Evolutionary conservation across 2,797 vertebrate genomes (phyloP), one percentile per base, ranked within the genome.

Genomic region (Lithobates sylvaticus): DNA sequence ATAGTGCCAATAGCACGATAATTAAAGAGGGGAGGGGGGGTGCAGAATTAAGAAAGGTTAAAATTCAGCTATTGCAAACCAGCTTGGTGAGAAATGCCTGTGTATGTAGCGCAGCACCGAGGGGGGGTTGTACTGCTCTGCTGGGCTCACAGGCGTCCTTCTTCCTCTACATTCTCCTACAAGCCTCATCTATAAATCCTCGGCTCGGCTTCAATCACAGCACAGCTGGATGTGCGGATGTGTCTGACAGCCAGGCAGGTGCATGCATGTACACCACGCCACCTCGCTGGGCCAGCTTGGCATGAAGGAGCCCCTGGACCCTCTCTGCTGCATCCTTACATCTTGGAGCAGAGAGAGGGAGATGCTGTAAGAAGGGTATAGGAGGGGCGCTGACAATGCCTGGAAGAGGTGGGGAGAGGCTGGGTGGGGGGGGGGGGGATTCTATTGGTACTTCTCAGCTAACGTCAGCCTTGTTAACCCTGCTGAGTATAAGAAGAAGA

Each of bases 401-500:
- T 75, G 81, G 72, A 76, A 73, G 58, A 75, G 72, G 81, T 44
- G 81, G 81, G 72, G 54, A 2, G 81, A 67, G 34, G 32, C 32
- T 27, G 71, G 36, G 58, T 3, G 32, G 32, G 15, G 29, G 29
- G 29, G 29, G 29, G 29, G 29, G 29, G 72, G 73, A 29, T 68
- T n/a, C 54, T 76, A 83, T 83, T 83, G 72, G 81, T 83, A 50
- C 54, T 76, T 65, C 68, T 58, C 74, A 36, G 23, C 72, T 26
- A 70, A 77, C 74, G 82, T 77, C 82, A 84, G 32, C 39, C 36
- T 18, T 27, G 12, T 83, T 83, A 83, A 83, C 81, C 81, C 82
- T 80, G 64, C 9, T 15, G 21, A 23, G 8, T 39, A 39, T 39
- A 6, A 39, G 9, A 3, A 47, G 50, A 7, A 39, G 9, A 1